Conservation (phyloP, 2,797 vertebrate genomes). For the Leptodactylus fallax region DNA sequence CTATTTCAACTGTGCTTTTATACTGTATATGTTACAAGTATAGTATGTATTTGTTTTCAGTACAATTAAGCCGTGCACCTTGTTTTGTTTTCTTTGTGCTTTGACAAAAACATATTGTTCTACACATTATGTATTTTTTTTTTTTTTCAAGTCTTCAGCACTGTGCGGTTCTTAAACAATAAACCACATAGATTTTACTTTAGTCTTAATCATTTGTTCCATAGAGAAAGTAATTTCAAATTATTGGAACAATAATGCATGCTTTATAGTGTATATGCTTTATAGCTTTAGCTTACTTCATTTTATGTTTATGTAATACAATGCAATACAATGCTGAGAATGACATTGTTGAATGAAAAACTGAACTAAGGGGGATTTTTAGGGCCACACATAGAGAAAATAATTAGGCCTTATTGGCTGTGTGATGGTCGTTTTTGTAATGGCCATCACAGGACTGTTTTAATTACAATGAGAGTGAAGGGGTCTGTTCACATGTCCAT, state of each 20-base stretch:
- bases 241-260: neutral
- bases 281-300: neutral
- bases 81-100: slow-evolving; percentile 27
- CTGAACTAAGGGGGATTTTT: no score
- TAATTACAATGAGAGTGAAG: no score
- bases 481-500: no score
- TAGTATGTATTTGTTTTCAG: slow-evolving; percentile 2
- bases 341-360: no score
- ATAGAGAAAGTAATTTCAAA: neutral
- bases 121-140: neutral
- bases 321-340: no score
- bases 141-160: neutral
- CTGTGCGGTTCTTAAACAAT: neutral
- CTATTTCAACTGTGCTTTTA: neutral
- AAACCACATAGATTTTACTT: neutral
- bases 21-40: slow-evolving; percentile 4
- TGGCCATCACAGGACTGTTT: no score
- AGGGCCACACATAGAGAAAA: no score
- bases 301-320: neutral
- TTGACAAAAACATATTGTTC: slow-evolving; percentile 42
- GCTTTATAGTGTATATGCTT: neutral
- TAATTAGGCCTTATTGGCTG: no score
- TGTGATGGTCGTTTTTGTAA: no score
- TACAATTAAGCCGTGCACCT: neutral
- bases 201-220: neutral